Evolutionary conservation across 2,888 invertebrate species (phyloP).

Genomic region (Rhaphigaster nebulosa): DNA sequence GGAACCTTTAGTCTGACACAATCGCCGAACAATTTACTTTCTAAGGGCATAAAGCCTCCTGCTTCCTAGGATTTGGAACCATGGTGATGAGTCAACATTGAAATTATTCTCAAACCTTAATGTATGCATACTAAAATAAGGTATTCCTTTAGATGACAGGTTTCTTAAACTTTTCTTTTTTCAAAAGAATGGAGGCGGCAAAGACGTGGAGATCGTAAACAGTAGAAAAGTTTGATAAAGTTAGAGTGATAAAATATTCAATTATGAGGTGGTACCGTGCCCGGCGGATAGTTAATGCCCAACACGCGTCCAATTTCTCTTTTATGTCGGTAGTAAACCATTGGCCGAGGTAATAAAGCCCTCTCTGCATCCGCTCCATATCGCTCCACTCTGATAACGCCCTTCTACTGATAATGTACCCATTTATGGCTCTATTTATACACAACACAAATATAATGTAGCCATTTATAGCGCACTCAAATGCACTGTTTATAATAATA

Average conservation of each 20-base stretch:
- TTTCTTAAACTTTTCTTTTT: neutral
- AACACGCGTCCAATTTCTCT: slow-evolving; percentile 19
- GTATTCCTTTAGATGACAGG: neutral
- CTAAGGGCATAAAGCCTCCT: no score
- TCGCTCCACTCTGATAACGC: neutral
- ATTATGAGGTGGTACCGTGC: slow-evolving; percentile 26
- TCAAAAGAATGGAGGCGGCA: neutral
- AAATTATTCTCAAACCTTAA: neutral
- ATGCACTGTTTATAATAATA: neutral
- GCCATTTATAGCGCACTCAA: neutral
- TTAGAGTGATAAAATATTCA: slow-evolving; percentile 41
- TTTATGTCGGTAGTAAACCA: slow-evolving; percentile 39
- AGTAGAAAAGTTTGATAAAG: slow-evolving; percentile 34
- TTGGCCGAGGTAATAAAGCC: slow-evolving; percentile 37
- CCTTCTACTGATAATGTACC: slow-evolving; percentile 15
- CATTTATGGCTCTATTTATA: slow-evolving; percentile 29
- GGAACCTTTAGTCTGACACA: no score
- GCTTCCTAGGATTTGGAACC: no score
- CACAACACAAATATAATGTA: slow-evolving; percentile 23
- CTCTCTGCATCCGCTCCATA: slow-evolving; percentile 12
- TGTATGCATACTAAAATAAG: neutral
- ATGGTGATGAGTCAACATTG: neutral
- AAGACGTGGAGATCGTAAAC: neutral
- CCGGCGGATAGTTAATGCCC: neutral
- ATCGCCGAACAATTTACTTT: no score